Percentiles rank a stretch among this genome's conserved stretches.
Conservation (phyloP, 2,888 invertebrate species). For the Parnassius mnemosyne region DNA sequence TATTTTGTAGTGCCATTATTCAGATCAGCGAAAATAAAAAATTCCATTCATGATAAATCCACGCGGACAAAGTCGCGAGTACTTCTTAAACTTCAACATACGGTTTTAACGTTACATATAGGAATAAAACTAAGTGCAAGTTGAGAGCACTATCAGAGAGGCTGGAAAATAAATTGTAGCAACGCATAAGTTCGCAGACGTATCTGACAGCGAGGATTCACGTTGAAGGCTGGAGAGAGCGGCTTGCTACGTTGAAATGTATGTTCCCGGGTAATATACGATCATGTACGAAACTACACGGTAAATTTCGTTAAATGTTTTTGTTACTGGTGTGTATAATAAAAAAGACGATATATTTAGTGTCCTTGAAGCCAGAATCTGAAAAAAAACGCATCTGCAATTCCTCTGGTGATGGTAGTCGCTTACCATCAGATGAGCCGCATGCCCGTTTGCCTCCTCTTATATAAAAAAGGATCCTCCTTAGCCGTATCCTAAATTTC, state of each 20-base stretch:
- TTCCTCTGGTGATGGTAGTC: too few relatives aligned
- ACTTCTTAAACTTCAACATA: slow-evolving; percentile 3
- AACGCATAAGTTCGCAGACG: slow-evolving; percentile 25
- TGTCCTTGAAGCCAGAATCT: too few relatives aligned
- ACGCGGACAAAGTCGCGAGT: too few relatives aligned
- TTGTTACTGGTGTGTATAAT: slow-evolving; percentile 1
- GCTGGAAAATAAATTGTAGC: slow-evolving; percentile 27
- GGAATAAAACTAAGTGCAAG: slow-evolving; percentile 19
- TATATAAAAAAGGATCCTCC: too few relatives aligned
- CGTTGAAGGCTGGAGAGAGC: slow-evolving; percentile 18
- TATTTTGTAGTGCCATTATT: too few relatives aligned
- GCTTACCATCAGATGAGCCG: too few relatives aligned
- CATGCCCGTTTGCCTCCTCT: too few relatives aligned
- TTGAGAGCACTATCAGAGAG: slow-evolving; percentile 24
- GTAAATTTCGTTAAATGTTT: slow-evolving; percentile 16
- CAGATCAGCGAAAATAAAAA: too few relatives aligned
- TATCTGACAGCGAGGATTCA: slow-evolving; percentile 24
- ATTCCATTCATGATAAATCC: too few relatives aligned
- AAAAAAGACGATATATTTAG: too few relatives aligned
- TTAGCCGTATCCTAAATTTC: too few relatives aligned
- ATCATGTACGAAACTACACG: slow-evolving; percentile 12
- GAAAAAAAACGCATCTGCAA: too few relatives aligned
- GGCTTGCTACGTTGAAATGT: slow-evolving; percentile 13
- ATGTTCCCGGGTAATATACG: slow-evolving; percentile 17
- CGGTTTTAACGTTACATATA: slow-evolving; percentile 3